Percentiles rank a stretch among this genome's conserved stretches.
These are phyloP conservation scores for Perognathus longimembris DNA, from an alignment of 2,113 vertebrate species.

Conservation along the genomic window DNA sequence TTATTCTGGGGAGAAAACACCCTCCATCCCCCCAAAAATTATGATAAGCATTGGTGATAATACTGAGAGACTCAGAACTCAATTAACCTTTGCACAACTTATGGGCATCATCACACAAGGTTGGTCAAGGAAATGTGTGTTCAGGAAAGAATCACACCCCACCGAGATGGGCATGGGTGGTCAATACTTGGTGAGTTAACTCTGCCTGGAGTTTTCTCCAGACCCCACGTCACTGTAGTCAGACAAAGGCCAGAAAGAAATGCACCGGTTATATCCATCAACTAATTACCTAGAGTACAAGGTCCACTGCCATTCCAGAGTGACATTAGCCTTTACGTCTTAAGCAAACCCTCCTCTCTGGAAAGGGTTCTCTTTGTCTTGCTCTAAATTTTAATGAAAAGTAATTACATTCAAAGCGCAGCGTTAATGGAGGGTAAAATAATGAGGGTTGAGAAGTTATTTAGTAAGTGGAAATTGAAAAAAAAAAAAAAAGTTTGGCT, in stretches of 20 bases:
- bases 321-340: neutral
- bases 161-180: neutral
- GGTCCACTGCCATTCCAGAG: neutral
- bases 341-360: neutral
- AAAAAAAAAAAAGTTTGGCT: too few species aligned
- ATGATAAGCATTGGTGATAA: slow-evolving; percentile 19
- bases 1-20: slow-evolving; percentile 27
- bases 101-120: neutral
- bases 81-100: slow-evolving; percentile 56
- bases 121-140: neutral
- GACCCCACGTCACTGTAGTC: neutral
- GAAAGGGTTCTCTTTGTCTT: neutral
- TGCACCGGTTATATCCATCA: neutral
- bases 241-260: neutral
- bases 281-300: neutral
- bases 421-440: neutral
- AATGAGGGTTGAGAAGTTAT: neutral
- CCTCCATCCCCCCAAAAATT: neutral
- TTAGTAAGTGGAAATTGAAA: neutral
- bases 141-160: neutral
- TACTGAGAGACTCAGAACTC: slow-evolving; percentile 58
- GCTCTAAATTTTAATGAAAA: slow-evolving; percentile 8
- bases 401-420: neutral
- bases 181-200: neutral
- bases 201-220: neutral